Base-by-base conservation (phyloP, 2,888 invertebrate genomes). In the Diaphora mendica region DNA sequence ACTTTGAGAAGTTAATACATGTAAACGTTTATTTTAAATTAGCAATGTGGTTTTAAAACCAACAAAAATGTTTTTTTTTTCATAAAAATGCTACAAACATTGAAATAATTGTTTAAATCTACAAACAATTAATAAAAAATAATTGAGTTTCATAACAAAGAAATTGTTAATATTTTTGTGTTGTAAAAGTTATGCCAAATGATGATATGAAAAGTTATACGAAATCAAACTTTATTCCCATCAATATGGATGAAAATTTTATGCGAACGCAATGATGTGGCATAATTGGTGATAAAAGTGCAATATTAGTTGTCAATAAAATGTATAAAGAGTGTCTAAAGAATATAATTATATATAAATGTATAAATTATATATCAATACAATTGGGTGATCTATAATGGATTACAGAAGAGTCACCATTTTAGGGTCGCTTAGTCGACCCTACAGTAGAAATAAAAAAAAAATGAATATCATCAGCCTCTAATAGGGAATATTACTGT, bases 251-350 rank as follows among this genome's bases (percentile, higher is more conserved):
- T 26, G 11, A 65, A 59, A 15, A 33, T 23, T 15, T 30, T 66
- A 42, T 48, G 35, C 65, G 79, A 81, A 79, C 74, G 79, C 76
- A 74, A 76, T 55, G 26, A 51, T n/a, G 23, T 20, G 42, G 71
- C 70, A 75, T 74, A 70, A 78, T 81, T 79, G 83, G 87, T 87
- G 85, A 87, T 88, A 85, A 67, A 75, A 76, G 88, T 88, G 88
- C 88, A 88, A 88, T 88, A 88, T 86, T 87, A 87, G 86, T 67
- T 84, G 83, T 75, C 80, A 77, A 23, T 30, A 65, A 64, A 64
- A 4, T 51, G 51, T 51, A 51, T 51, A 23, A 51, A 48, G 20
- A 23, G n/a, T 55, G 11, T 55, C 51, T 55, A 55, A n/a, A 23
- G 51, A 51, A 51, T 39, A 39, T 39, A 39, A 11, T 11, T 55